Evolutionary conservation across 2,888 invertebrate species (phyloP).

Genomic region (Drosophila infuscata): DNA sequence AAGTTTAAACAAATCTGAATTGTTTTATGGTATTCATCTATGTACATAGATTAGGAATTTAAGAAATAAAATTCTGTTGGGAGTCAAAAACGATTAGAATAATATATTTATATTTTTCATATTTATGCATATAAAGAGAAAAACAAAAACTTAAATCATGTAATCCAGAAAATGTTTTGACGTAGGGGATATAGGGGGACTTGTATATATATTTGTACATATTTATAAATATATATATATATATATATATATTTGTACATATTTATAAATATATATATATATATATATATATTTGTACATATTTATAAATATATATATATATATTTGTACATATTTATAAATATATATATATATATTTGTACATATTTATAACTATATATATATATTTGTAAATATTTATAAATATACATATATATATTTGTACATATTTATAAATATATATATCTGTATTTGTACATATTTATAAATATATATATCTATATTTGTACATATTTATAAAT

Average conservation of each 20-base stretch:
- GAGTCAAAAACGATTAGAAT: not conserved
- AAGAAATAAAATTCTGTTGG: not conserved
- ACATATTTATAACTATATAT: too few relatives aligned
- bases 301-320: not conserved
- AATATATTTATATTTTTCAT: not conserved
- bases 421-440: too few relatives aligned
- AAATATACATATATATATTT: too few relatives aligned
- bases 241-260: too few relatives aligned
- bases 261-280: not conserved
- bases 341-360: not conserved
- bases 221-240: too few relatives aligned
- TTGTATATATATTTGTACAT: too few relatives aligned
- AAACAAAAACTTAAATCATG: not conserved
- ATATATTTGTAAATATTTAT: too few relatives aligned
- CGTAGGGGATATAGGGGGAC: too few relatives aligned
- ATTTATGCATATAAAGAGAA: not conserved
- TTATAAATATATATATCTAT: too few relatives aligned
- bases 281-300: too few relatives aligned
- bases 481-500: too few relatives aligned
- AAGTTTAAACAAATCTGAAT: constrained; percentile 3
- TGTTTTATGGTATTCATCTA: not conserved
- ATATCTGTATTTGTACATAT: too few relatives aligned
- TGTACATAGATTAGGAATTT: not conserved
- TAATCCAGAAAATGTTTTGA: not conserved
- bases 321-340: not conserved